phyloP scores from a whole-genome alignment of 2,888 invertebrate species.

The Drosophila siamana region DNA sequence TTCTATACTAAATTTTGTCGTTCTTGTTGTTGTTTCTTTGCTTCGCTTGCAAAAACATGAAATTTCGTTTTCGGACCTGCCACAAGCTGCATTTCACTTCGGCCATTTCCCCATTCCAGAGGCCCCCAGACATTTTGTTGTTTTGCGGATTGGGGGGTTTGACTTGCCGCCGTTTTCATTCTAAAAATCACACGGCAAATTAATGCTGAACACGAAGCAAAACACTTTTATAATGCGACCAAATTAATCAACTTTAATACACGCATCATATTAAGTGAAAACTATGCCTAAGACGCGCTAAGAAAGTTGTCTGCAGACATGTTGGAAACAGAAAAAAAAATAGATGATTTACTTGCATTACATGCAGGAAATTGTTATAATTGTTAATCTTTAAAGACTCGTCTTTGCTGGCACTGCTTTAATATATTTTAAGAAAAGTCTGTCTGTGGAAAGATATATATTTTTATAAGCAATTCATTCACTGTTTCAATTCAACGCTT shows the following conservation, averaged over 20 bases:
- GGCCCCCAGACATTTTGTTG: constrained; percentile 45
- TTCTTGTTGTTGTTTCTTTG: background rate
- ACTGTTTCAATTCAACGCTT: background rate
- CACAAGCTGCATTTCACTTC: constrained; percentile 43
- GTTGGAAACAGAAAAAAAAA: background rate
- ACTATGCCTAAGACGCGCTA: constrained; percentile 1
- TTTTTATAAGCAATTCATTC: background rate
- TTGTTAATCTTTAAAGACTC: background rate
- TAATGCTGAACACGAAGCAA: constrained; percentile 76
- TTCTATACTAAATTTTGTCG: constrained; percentile 14
- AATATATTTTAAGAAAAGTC: background rate
- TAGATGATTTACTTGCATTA: background rate
- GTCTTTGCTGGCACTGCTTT: background rate
- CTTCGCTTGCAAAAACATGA: constrained; percentile 46
- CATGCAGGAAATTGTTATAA: background rate
- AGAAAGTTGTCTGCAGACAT: background rate
- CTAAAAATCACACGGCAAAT: constrained; percentile 66
- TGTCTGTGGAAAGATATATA: background rate
- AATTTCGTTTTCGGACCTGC: constrained; percentile 55
- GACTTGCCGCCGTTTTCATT: constrained; percentile 38
- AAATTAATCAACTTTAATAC: constrained; percentile 69
- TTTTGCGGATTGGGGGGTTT: constrained; percentile 9
- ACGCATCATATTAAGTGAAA: constrained; percentile 37
- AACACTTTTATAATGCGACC: constrained; percentile 67
- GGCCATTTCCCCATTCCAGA: constrained; percentile 48